Evolutionary conservation across 2,113 vertebrate species (phyloP).

Genomic region (Ceyx cyanopectus): DNA sequence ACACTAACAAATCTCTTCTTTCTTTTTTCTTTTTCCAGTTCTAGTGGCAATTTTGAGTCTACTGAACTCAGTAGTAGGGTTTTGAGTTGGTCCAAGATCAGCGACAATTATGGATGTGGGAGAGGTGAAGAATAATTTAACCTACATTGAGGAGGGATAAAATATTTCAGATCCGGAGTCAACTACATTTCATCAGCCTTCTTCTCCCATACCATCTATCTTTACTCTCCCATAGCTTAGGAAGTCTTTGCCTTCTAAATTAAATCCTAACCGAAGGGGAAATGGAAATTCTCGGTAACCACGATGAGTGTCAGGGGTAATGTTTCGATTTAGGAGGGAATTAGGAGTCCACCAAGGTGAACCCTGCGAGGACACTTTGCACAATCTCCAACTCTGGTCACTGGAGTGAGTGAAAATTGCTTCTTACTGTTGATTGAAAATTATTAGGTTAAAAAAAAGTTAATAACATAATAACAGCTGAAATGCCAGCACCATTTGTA

Average conservation of each 20-base stretch:
- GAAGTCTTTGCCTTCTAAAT: conserved; percentile 71
- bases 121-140: conserved; percentile 80
- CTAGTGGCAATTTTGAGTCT: conserved; percentile 72
- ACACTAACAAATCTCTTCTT: conserved; percentile 45
- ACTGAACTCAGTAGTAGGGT: conserved; percentile 73
- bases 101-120: conserved; percentile 77
- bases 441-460: conserved; percentile 66
- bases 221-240: conserved; percentile 71
- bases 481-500: conserved; percentile 64
- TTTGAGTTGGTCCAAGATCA: conserved; percentile 77
- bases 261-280: conserved; percentile 68
- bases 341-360: conserved; percentile 55
- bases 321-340: conserved; percentile 48
- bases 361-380: neutral
- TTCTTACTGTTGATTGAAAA: conserved; percentile 61
- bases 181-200: conserved; percentile 73
- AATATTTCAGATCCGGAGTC: conserved; percentile 76
- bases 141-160: conserved; percentile 77
- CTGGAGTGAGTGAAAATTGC: conserved; percentile 53
- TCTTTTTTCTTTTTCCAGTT: conserved; percentile 61
- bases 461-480: conserved; percentile 64
- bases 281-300: conserved; percentile 62
- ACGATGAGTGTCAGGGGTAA: neutral
- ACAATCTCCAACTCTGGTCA: conserved; percentile 36
- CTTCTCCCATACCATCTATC: conserved; percentile 70